Conservation (phyloP, 2,888 invertebrate species). For the Gasteruption jaculator region DNA sequence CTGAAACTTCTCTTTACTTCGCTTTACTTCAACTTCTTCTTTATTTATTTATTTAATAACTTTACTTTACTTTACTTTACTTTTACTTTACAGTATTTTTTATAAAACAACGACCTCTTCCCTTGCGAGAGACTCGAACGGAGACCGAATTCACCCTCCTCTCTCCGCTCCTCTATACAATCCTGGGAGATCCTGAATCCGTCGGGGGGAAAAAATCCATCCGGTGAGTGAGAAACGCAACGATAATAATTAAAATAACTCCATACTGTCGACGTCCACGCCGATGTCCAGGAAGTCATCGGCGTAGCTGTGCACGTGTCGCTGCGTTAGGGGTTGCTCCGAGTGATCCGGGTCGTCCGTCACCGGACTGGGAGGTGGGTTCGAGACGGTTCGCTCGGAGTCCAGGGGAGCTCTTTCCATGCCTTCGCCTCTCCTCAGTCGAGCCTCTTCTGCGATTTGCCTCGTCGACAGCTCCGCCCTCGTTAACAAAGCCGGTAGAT, state of each 20-base stretch:
- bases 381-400: slow-evolving; percentile 57
- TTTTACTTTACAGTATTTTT: too few species aligned
- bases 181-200: too few species aligned
- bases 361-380: slow-evolving; percentile 79
- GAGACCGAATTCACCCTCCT: too few species aligned
- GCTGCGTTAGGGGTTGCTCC: slow-evolving; percentile 38
- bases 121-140: too few species aligned
- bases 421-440: slow-evolving; percentile 47
- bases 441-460: slow-evolving; percentile 56
- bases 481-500: slow-evolving; percentile 62
- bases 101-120: too few species aligned
- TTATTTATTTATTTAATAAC: too few species aligned
- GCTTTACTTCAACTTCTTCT: too few species aligned
- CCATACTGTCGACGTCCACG: slow-evolving; percentile 66
- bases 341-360: slow-evolving; percentile 60
- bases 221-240: slow-evolving; percentile 11
- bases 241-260: slow-evolving; percentile 57
- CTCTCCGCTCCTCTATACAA: too few species aligned
- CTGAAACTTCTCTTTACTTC: too few species aligned
- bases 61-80: too few species aligned
- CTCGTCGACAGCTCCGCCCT: slow-evolving; percentile 58
- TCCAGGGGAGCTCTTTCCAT: slow-evolving; percentile 45
- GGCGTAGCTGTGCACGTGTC: slow-evolving; percentile 56
- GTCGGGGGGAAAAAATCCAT: too few species aligned
- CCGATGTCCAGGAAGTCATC: slow-evolving; percentile 71